Conservation (phyloP, 1,140 invertebrate species). For the Drosophila kepulauana region DNA sequence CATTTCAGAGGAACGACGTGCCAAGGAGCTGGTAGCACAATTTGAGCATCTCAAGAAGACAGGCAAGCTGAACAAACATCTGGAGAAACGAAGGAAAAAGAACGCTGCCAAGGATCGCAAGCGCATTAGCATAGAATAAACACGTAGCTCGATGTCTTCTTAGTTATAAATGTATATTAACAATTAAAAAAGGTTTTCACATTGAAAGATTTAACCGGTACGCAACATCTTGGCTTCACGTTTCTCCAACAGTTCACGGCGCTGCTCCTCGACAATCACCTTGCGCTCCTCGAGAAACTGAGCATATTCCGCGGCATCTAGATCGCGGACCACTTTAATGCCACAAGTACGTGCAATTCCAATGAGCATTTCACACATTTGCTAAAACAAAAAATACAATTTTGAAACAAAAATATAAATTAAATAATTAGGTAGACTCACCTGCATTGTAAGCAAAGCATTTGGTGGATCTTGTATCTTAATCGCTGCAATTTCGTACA, state of each 20-base stretch:
- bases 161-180: slow-evolving; percentile 75
- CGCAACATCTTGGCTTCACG: slow-evolving; percentile 97
- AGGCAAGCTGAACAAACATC: slow-evolving; percentile 91
- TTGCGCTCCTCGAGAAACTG: slow-evolving; percentile 93
- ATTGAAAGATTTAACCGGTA: slow-evolving; percentile 86
- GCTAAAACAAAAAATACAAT: slow-evolving; percentile 84
- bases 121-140: slow-evolving; percentile 79
- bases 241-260: slow-evolving; percentile 92
- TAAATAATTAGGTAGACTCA: slow-evolving; percentile 4
- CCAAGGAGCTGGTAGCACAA: slow-evolving; percentile 89
- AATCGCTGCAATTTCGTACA: slow-evolving; percentile 99
- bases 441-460: slow-evolving; percentile 86
- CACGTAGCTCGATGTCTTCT: slow-evolving; percentile 18
- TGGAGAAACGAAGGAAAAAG: slow-evolving; percentile 90
- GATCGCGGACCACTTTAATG: slow-evolving; percentile 93
- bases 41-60: slow-evolving; percentile 90
- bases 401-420: too few species aligned
- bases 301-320: slow-evolving; percentile 93
- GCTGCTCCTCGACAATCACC: slow-evolving; percentile 90
- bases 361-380: slow-evolving; percentile 93
- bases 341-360: slow-evolving; percentile 92
- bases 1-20: slow-evolving; percentile 89
- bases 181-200: slow-evolving; percentile 50
- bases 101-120: slow-evolving; percentile 86
- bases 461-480: slow-evolving; percentile 94